Conservation (phyloP, 2,888 invertebrate genomes). For the Chloromyia formosa region DNA sequence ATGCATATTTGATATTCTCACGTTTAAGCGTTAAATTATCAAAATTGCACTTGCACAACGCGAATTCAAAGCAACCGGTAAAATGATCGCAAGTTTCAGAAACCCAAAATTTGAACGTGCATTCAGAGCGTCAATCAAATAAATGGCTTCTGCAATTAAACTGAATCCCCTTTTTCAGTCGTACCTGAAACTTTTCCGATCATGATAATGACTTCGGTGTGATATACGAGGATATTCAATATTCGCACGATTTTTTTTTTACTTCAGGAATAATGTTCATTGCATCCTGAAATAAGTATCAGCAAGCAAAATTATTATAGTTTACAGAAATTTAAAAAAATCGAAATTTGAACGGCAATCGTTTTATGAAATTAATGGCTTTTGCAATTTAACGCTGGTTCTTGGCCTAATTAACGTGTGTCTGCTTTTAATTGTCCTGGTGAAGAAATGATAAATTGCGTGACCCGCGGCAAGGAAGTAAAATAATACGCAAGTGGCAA, state of each 20-base stretch:
- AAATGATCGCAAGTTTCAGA: not conserved
- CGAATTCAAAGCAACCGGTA: not conserved
- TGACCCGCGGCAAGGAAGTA: slow-evolving; percentile 39
- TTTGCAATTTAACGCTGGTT: slow-evolving; percentile 3
- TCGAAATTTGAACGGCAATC: not conserved
- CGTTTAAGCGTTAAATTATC: slow-evolving; percentile 11
- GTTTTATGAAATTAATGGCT: slow-evolving; percentile 5
- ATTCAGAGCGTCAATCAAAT: not conserved
- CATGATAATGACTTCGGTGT: not conserved
- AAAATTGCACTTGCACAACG: not conserved
- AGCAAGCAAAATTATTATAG: not conserved
- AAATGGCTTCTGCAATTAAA: slow-evolving; percentile 23
- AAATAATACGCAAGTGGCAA: slow-evolving; percentile 22
- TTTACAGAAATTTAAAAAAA: not conserved
- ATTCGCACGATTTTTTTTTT: not conserved
- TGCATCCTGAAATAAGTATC: too few species aligned
- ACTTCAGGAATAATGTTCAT: too few species aligned
- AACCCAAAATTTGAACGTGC: slow-evolving; percentile 4
- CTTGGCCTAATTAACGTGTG: slow-evolving; percentile 37
- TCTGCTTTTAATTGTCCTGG: slow-evolving; percentile 37
- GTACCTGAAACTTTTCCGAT: not conserved
- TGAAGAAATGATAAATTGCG: slow-evolving; percentile 27
- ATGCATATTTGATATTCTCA: not conserved
- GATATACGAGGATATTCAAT: slow-evolving; percentile 3
- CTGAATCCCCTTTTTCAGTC: not conserved